Percentiles rank a stretch among this genome's conserved stretches.
These are phyloP conservation scores for Brachypalpus laphriformis DNA, from an alignment of 2,888 invertebrate genomes.

Conservation along the genomic window DNA sequence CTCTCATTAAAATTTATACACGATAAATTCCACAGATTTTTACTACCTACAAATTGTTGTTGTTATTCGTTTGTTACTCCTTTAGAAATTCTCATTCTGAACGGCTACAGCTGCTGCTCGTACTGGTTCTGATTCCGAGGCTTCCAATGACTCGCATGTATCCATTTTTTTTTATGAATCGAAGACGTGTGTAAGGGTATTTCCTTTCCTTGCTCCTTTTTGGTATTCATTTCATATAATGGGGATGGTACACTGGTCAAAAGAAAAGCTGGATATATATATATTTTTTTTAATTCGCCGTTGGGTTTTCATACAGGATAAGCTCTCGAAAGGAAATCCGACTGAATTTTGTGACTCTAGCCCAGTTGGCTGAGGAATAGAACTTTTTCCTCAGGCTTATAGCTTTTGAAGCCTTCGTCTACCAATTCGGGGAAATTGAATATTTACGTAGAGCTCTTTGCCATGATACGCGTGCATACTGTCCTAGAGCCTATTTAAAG, in stretches of 20 bases:
- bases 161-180: constrained; percentile 24
- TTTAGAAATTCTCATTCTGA: neutral
- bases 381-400: too few species aligned
- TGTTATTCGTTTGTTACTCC: neutral
- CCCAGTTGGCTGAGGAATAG: too few species aligned
- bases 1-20: constrained; percentile 34
- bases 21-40: constrained; percentile 47
- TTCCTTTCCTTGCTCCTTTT: too few species aligned
- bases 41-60: constrained; percentile 41
- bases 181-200: neutral
- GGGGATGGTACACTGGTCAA: neutral
- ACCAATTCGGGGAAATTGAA: too few species aligned
- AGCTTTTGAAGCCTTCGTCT: too few species aligned
- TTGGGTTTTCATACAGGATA: too few species aligned
- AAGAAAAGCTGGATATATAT: neutral
- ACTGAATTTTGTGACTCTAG: too few species aligned
- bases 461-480: too few species aligned
- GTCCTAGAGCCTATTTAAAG: too few species aligned
- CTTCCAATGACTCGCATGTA: neutral
- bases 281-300: neutral
- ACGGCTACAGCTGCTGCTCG: neutral
- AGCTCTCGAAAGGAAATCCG: too few species aligned
- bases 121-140: neutral
- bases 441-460: too few species aligned
- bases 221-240: too few species aligned